phyloP scores from a whole-genome alignment of 2,888 invertebrate species.

The Megalurothrips usitatus region DNA sequence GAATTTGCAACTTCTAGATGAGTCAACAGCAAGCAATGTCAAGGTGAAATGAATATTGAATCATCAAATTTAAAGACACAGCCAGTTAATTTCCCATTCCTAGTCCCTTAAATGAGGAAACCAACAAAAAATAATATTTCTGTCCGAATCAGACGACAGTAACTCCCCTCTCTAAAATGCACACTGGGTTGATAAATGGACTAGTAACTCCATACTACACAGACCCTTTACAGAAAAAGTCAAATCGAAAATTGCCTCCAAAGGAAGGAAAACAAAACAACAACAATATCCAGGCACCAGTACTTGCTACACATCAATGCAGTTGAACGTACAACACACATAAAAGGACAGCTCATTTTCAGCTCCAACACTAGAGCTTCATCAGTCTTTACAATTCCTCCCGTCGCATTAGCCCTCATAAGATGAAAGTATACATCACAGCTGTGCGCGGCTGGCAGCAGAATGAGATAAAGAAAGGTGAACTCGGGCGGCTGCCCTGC shows the following conservation, averaged over 20 bases:
- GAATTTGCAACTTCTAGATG: neutral
- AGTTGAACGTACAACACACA: neutral
- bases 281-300: neutral
- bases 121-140: too few relatives aligned
- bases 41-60: too few relatives aligned
- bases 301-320: neutral
- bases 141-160: too few relatives aligned
- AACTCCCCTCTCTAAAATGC: neutral
- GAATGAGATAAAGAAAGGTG: too few relatives aligned
- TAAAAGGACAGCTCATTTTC: conserved; percentile 7
- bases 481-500: too few relatives aligned
- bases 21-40: neutral
- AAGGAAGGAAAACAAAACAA: neutral
- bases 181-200: conserved; percentile 21
- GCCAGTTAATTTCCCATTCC: too few relatives aligned
- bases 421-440: too few relatives aligned
- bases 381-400: conserved; percentile 18
- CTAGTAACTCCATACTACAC: conserved; percentile 5
- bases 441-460: too few relatives aligned
- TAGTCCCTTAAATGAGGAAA: too few relatives aligned
- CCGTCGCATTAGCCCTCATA: neutral
- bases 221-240: neutral
- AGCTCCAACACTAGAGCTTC: conserved; percentile 3
- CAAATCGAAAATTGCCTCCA: neutral
- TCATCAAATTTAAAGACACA: too few relatives aligned